Evolutionary conservation across 2,888 invertebrate species (phyloP), one percentile per base, ranked within the genome.

Genomic region (Minunthozetes semirufus): DNA sequence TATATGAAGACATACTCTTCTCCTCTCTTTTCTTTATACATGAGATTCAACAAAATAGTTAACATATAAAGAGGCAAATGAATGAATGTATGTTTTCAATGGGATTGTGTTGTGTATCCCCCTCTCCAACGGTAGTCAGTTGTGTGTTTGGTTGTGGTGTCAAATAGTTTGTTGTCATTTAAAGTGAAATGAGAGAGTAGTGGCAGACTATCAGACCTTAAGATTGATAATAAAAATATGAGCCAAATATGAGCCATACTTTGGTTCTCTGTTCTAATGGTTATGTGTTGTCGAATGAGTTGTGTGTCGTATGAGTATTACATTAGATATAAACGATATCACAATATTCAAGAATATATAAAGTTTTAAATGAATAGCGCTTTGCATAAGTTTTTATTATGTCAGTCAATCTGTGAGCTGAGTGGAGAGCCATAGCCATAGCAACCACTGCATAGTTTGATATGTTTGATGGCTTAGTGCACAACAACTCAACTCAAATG

Each of bases 341-440:
- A 66, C 15, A 66, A 38, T 66, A 66, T 66, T 59, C n/a, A 27
- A 27, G 33, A 66, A 66, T 66, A 38, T 66, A 38, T 38, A 66
- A 66, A 66, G 66, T 66, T 66, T 66, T 66, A 66, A 66, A 66
- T 66, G 66, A 66, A 66, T 66, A 66, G 66, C 66, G 38, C 38
- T 66, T 66, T 66, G 66, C 66, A 66, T 66, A 66, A 66, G 38
- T 66, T 66, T 66, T 66, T 66, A 66, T 66, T 66, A 66, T 66
- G 66, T 66, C 66, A n/a, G 38, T 66, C 66, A 66, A 66, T 66
- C 33, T 33, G n/a, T 66, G 66, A 66, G 38, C n/a, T 22, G 59
- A 22, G 66, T 33, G 66, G 15, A 13, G 11, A 66, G 38, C 38
- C 66, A 66, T 66, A 66, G 66, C n/a, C 66, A 66, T 66, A 66